phyloP scores from a whole-genome alignment of 2,888 invertebrate genomes.

The Cordylochernes scorpioides region DNA sequence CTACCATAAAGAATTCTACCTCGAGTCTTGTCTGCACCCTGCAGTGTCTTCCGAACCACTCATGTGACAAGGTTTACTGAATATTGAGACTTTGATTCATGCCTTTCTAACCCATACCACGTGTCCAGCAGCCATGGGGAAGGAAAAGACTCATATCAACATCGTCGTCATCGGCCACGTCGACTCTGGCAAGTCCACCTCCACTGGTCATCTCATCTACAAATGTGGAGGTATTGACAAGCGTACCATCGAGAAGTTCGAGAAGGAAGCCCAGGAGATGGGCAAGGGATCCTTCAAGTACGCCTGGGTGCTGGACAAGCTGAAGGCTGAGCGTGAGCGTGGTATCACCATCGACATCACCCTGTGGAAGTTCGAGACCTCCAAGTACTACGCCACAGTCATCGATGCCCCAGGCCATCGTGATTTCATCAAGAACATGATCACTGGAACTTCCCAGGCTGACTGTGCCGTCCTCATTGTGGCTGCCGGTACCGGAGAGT shows the following conservation, averaged over 20 bases:
- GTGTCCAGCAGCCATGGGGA: conserved; percentile 43
- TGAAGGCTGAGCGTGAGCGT: conserved; percentile 99
- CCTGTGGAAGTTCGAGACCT: conserved; percentile 91
- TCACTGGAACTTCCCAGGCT: conserved; percentile 70
- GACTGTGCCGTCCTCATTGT: conserved; percentile 97
- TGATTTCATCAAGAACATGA: conserved; percentile 99
- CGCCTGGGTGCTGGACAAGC: conserved; percentile 99
- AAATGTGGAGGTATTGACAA: conserved; percentile 99
- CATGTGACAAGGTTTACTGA: no score
- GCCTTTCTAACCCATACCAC: no score
- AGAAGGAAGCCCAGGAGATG: conserved; percentile 99
- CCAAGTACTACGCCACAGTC: conserved; percentile 87
- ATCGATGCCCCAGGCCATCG: conserved; percentile 99
- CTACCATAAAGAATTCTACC: no score
- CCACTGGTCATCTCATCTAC: conserved; percentile 95
- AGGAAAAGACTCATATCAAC: conserved; percentile 94
- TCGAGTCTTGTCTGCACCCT: no score
- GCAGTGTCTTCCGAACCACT: no score
- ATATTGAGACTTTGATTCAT: no score
- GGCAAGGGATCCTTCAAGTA: conserved; percentile 99
- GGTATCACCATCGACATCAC: conserved; percentile 99
- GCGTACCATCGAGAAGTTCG: conserved; percentile 98
- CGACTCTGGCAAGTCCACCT: conserved; percentile 89
- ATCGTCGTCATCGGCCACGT: conserved; percentile 98
- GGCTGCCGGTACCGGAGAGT: conserved; percentile 96